phyloP scores from a whole-genome alignment of 2,113 vertebrate genomes.

The Cyanistes caeruleus region DNA sequence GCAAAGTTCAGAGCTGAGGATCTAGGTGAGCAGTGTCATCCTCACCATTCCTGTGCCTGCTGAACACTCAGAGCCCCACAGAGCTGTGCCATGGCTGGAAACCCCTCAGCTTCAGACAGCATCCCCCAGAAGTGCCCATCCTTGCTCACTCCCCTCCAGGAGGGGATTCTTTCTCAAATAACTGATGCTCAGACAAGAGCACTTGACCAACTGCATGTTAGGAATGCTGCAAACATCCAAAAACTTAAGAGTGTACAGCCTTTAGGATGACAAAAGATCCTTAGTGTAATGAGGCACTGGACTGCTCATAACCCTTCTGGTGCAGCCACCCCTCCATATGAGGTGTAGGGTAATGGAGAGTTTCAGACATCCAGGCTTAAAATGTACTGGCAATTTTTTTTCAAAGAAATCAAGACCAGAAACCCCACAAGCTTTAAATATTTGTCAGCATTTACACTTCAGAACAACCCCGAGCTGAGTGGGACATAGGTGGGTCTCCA shows the following conservation, averaged over 20 bases:
- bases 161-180: background rate
- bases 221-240: background rate
- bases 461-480: background rate
- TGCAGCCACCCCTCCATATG: fast-evolving
- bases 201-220: background rate
- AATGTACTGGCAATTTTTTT: background rate
- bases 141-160: background rate
- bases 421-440: background rate
- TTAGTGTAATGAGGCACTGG: background rate
- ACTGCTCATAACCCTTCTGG: background rate
- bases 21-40: background rate
- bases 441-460: background rate
- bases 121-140: background rate
- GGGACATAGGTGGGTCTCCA: background rate
- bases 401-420: background rate
- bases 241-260: background rate
- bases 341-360: background rate
- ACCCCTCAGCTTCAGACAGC: background rate
- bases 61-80: background rate
- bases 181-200: background rate
- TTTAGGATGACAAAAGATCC: background rate
- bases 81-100: background rate
- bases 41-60: fast-evolving
- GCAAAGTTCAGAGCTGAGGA: background rate
- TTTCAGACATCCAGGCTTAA: background rate